These are phyloP conservation scores for Drosophila bocki DNA, from an alignment of 1,140 invertebrate genomes.

Conservation along the genomic window DNA sequence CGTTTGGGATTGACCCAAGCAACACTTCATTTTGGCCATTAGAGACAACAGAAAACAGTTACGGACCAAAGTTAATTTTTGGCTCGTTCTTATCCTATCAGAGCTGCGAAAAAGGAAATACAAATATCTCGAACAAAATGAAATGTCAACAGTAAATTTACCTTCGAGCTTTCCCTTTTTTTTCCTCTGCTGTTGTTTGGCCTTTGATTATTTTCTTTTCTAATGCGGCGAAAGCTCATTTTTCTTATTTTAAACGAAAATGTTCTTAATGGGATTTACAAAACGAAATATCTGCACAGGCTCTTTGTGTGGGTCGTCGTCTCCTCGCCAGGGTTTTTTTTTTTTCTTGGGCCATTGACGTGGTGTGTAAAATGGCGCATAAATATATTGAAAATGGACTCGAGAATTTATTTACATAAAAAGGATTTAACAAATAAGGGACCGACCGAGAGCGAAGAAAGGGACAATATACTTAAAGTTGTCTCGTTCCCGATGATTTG, in stretches of 20 bases:
- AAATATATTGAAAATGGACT: conserved; percentile 83
- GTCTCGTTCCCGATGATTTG: conserved; percentile 63
- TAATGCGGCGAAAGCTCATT: conserved; percentile 80
- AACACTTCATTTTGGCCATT: conserved; percentile 61
- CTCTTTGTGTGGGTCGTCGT: conserved; percentile 37
- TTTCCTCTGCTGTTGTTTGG: conserved; percentile 44
- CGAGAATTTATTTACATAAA: conserved; percentile 83
- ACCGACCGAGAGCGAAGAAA: conserved; percentile 13
- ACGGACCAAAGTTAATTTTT: conserved; percentile 42
- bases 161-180: conserved; percentile 66
- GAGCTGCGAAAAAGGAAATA: conserved; percentile 45
- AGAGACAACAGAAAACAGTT: conserved; percentile 45
- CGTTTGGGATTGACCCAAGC: conserved; percentile 29
- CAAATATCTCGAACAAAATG: conserved; percentile 79
- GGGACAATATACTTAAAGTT: conserved; percentile 48
- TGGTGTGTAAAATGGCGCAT: conserved; percentile 80
- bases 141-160: conserved; percentile 83
- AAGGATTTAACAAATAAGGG: conserved; percentile 79
- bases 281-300: conserved; percentile 51
- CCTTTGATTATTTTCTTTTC: conserved; percentile 77
- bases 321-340: conserved; percentile 6
- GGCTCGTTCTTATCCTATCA: conserved; percentile 33
- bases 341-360: conserved; percentile 39
- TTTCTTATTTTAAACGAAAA: conserved; percentile 71
- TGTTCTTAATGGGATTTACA: conserved; percentile 78